Evolutionary conservation across 2,888 invertebrate genomes (phyloP).

Genomic region (Helleia helle): DNA sequence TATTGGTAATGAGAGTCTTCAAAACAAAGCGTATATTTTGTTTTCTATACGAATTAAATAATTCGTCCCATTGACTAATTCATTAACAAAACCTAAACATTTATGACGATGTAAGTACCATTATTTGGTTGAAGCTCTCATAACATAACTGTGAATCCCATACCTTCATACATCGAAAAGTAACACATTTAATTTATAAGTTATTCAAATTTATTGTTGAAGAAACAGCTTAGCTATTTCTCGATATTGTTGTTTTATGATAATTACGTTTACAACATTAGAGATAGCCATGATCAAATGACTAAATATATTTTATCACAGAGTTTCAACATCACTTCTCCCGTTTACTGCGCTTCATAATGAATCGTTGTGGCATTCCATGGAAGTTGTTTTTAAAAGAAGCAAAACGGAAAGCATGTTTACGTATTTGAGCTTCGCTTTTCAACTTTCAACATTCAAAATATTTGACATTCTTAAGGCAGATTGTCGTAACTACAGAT

Average conservation of each 20-base stretch:
- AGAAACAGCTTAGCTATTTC: background rate
- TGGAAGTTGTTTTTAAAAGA: constrained; percentile 10
- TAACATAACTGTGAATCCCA: background rate
- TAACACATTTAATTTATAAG: background rate
- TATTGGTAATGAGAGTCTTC: too few relatives aligned
- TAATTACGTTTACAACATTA: constrained; percentile 10
- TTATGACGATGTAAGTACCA: background rate
- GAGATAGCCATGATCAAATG: constrained; percentile 13
- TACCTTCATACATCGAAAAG: background rate
- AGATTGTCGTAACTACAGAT: constrained; percentile 6
- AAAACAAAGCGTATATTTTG: too few relatives aligned
- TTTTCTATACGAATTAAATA: too few relatives aligned
- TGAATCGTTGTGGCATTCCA: constrained; percentile 12
- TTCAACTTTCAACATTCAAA: constrained; percentile 10
- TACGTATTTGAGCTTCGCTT: constrained; percentile 11
- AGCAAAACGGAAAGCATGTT: constrained; percentile 6
- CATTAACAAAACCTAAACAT: background rate
- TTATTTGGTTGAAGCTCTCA: background rate
- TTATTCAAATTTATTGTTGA: constrained; percentile 2
- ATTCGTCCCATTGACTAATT: too few relatives aligned
- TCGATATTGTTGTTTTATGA: constrained; percentile 12
- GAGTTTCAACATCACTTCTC: constrained; percentile 5
- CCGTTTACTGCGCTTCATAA: constrained; percentile 3
- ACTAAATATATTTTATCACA: constrained; percentile 12
- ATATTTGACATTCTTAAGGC: constrained; percentile 11